phyloP scores from a whole-genome alignment of 2,797 vertebrate species.

The Nothura maculosa region DNA sequence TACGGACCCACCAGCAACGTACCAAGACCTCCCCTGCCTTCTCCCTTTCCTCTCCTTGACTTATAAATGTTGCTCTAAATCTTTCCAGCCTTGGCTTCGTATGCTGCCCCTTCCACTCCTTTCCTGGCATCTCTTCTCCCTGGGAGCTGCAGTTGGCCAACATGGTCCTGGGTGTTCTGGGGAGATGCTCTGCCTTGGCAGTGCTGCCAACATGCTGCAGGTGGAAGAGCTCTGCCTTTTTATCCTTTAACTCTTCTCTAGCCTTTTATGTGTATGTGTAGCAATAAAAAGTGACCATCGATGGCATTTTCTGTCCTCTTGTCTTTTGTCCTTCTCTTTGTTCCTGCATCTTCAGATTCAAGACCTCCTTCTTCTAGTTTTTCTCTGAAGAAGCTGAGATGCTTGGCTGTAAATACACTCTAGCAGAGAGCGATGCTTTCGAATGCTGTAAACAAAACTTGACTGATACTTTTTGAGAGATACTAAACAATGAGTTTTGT shows the following conservation, averaged over 20 bases:
- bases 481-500: accelerated
- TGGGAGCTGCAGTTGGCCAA: background rate
- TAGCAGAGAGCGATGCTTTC: accelerated
- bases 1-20: background rate
- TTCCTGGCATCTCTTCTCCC: background rate
- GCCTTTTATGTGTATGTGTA: background rate
- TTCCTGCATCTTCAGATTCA: accelerated
- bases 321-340: background rate
- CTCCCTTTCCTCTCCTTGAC: background rate
- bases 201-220: background rate
- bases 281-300: conserved; percentile 45
- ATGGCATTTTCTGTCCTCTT: background rate
- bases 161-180: background rate
- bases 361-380: background rate
- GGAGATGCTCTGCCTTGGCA: background rate
- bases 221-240: background rate
- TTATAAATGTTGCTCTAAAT: background rate
- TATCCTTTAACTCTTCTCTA: background rate
- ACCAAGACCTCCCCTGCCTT: background rate
- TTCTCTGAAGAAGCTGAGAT: accelerated
- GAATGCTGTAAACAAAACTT: accelerated
- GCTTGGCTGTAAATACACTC: background rate
- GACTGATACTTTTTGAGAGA: accelerated
- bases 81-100: background rate
- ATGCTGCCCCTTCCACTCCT: background rate